Percentiles rank a stretch among this genome's conserved stretches.
phyloP scores from a whole-genome alignment of 2,113 vertebrate genomes.

The Salvelinus namaycush region DNA sequence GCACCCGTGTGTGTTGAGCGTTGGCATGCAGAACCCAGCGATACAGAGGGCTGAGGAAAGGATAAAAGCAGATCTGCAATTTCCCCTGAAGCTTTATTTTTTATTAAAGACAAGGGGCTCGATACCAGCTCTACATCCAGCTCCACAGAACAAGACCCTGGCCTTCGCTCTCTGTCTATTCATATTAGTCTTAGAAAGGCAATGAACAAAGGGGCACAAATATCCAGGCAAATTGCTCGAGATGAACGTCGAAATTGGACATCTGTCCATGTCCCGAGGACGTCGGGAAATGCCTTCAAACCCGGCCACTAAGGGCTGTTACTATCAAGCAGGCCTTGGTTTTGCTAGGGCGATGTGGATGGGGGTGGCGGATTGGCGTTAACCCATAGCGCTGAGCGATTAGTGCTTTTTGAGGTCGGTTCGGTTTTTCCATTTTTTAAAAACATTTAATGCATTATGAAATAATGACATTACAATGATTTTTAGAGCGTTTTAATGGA shows the following conservation, averaged over 20 bases:
- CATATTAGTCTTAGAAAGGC: slow-evolving; percentile 8
- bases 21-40: slow-evolving; percentile 12
- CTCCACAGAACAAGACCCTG: background rate
- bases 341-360: too few relatives aligned
- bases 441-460: background rate
- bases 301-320: too few relatives aligned
- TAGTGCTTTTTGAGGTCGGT: too few relatives aligned
- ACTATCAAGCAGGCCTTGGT: too few relatives aligned
- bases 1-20: slow-evolving; percentile 9
- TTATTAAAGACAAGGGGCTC: background rate
- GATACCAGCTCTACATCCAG: background rate
- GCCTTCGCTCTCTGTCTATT: background rate
- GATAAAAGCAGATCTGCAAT: background rate
- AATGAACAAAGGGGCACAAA: slow-evolving; percentile 1
- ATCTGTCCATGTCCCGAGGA: too few relatives aligned
- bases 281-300: too few relatives aligned
- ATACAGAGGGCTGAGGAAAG: background rate
- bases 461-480: too few relatives aligned
- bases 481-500: too few relatives aligned
- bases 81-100: background rate
- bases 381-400: too few relatives aligned
- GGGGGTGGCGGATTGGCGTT: too few relatives aligned
- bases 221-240: background rate
- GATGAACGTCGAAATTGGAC: too few relatives aligned
- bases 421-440: too few relatives aligned